Percentiles rank a stretch among this genome's conserved stretches.
Conservation (phyloP, 2,888 invertebrate species). For the Luperina testacea region DNA sequence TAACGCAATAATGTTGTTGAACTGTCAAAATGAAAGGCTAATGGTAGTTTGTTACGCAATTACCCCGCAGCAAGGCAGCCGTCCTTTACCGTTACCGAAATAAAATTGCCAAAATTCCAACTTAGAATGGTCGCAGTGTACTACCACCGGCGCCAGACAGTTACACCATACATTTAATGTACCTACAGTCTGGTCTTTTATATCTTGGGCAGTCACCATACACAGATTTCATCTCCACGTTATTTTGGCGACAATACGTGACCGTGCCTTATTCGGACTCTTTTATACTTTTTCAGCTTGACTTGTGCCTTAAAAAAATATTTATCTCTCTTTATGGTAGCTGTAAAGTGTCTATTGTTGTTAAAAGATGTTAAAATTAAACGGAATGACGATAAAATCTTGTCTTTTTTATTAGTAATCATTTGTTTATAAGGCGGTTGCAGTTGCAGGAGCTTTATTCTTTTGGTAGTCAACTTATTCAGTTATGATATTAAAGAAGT, state of each 20-base stretch:
- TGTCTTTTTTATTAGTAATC: constrained; percentile 36
- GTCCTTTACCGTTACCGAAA: constrained; percentile 24
- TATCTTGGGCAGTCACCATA: constrained; percentile 67
- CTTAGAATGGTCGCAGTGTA: constrained; percentile 41
- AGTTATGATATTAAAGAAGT: background rate
- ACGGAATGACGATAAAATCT: constrained; percentile 46
- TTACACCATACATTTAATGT: constrained; percentile 74
- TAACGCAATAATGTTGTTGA: background rate
- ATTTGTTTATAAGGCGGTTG: constrained; percentile 6
- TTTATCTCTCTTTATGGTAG: constrained; percentile 73
- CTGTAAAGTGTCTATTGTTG: constrained; percentile 80
- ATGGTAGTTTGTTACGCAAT: background rate
- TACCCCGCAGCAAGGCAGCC: background rate
- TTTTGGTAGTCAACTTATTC: background rate
- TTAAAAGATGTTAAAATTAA: constrained; percentile 53
- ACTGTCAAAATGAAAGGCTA: background rate
- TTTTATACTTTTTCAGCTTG: constrained; percentile 66
- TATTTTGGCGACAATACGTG: constrained; percentile 87
- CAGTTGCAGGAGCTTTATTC: constrained; percentile 1
- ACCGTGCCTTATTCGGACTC: constrained; percentile 80
- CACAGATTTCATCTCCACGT: constrained; percentile 86
- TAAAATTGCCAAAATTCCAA: constrained; percentile 29
- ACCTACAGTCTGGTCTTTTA: constrained; percentile 20
- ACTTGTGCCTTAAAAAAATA: constrained; percentile 77
- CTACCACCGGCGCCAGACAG: constrained; percentile 82